These are phyloP conservation scores for Peromyscus eremicus DNA, from an alignment of 2,797 vertebrate genomes.

Conservation along the genomic window DNA sequence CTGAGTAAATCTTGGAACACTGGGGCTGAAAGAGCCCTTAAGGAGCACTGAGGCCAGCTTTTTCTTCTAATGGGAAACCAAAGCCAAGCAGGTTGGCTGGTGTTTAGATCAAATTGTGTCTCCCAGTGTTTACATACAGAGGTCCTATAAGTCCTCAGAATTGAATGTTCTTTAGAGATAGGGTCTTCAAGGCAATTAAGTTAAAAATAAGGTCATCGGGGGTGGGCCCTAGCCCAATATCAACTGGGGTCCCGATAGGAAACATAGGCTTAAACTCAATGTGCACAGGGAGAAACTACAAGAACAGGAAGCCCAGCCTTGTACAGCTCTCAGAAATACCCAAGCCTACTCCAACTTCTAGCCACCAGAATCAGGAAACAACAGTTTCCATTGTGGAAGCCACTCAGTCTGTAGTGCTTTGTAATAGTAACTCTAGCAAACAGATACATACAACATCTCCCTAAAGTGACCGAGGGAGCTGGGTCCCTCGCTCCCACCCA, in stretches of 20 bases:
- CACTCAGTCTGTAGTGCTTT: not conserved
- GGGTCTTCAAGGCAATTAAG: not conserved
- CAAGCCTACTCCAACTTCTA: not conserved
- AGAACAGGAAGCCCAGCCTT: not conserved
- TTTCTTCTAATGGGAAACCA: not conserved
- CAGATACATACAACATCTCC: not conserved
- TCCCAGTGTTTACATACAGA: not conserved
- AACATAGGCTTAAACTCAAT: not conserved
- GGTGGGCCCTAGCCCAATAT: not conserved
- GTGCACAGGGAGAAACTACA: not conserved
- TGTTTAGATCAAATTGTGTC: not conserved
- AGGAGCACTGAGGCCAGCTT: not conserved
- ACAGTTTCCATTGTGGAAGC: not conserved
- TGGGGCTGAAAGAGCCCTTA: slow-evolving; percentile 29
- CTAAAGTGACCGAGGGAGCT: not conserved
- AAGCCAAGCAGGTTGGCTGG: slow-evolving; percentile 10
- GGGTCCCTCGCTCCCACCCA: not conserved
- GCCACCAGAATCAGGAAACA: not conserved
- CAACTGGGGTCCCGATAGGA: not conserved
- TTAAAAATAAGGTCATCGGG: slow-evolving; percentile 7
- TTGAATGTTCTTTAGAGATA: not conserved
- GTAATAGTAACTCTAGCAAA: not conserved
- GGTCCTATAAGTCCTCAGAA: not conserved
- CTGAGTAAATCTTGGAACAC: slow-evolving; percentile 64
- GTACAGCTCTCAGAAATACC: not conserved